These are phyloP conservation scores for Notodonta dromedarius DNA, from an alignment of 2,888 invertebrate genomes.

Conservation along the genomic window DNA sequence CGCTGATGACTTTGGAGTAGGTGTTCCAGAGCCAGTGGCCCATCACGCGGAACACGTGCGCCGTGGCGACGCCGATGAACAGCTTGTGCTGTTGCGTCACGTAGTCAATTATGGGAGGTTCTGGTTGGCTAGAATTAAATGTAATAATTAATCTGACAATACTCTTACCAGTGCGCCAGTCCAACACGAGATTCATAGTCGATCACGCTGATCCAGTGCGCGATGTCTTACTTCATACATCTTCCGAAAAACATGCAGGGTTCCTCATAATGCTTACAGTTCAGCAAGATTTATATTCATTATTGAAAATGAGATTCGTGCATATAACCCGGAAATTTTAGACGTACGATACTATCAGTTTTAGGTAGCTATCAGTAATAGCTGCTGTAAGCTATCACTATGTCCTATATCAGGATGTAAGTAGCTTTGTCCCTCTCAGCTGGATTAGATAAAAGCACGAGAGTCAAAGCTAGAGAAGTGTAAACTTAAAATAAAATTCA, in stretches of 20 bases:
- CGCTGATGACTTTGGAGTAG: conserved; percentile 89
- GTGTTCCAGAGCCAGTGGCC: conserved; percentile 91
- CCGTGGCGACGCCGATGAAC: conserved; percentile 92
- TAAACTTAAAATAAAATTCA: background rate
- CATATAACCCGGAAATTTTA: too few species aligned
- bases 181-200: background rate
- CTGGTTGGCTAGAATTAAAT: conserved; percentile 85
- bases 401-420: too few species aligned
- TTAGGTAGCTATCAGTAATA: too few species aligned
- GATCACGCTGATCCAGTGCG: background rate
- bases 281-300: too few species aligned
- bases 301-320: too few species aligned
- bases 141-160: background rate
- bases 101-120: conserved; percentile 95
- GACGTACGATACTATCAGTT: too few species aligned
- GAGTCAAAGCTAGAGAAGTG: too few species aligned
- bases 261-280: too few species aligned
- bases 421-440: too few species aligned
- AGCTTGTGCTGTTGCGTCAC: conserved; percentile 96
- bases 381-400: too few species aligned
- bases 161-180: too few species aligned
- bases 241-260: background rate
- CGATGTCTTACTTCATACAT: background rate
- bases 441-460: too few species aligned
- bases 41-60: conserved; percentile 89